phyloP scores from a whole-genome alignment of 2,113 vertebrate species.

The Anseranas semipalmata region DNA sequence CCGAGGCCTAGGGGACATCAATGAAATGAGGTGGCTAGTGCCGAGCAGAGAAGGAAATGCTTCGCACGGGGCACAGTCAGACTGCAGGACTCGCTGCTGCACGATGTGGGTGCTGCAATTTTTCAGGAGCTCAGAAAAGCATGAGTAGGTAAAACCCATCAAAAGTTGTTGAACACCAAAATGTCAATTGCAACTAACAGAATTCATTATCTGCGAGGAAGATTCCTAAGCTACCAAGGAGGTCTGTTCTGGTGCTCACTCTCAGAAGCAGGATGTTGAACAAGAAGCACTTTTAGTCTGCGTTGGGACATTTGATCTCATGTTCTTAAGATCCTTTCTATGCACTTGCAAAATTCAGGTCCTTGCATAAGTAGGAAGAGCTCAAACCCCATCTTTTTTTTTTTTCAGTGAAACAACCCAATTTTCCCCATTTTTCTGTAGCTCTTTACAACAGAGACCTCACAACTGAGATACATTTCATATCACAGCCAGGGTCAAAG shows the following conservation, averaged over 20 bases:
- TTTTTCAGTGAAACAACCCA: neutral
- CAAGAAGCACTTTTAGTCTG: neutral
- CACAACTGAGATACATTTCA: neutral
- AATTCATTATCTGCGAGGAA: neutral
- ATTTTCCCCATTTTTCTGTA: neutral
- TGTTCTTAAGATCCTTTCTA: neutral
- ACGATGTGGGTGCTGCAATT: neutral
- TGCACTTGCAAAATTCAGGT: neutral
- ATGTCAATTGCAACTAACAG: neutral
- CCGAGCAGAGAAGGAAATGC: neutral
- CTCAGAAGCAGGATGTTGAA: neutral
- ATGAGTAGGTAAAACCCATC: neutral
- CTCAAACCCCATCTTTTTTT: neutral
- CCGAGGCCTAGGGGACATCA: neutral
- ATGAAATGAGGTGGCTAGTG: neutral
- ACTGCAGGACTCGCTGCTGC: neutral
- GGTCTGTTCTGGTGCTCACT: neutral
- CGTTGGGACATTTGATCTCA: neutral
- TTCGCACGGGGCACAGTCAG: neutral
- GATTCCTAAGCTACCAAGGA: neutral
- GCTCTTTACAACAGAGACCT: neutral
- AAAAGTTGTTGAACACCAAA: neutral
- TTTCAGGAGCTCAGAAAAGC: neutral
- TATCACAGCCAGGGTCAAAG: neutral
- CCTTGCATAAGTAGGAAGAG: neutral